These are phyloP conservation scores for Ennomos quercinarius DNA, from an alignment of 2,888 invertebrate genomes.

Conservation along the genomic window DNA sequence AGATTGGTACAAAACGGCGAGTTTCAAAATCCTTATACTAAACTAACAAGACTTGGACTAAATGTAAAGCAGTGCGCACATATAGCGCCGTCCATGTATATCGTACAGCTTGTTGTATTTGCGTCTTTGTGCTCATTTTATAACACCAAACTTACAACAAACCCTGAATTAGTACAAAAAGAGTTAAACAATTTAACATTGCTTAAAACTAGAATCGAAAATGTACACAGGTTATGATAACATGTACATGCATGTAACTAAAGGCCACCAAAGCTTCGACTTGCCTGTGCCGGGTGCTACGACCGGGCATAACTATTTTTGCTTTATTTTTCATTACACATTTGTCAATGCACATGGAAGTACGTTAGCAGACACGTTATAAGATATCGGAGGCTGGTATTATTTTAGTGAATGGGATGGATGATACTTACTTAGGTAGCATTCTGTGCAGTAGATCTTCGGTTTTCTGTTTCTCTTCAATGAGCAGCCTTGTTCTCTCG, in stretches of 20 bases:
- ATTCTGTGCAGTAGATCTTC: conserved; percentile 96
- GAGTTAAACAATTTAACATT: conserved; percentile 44
- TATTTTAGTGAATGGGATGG: conserved; percentile 11
- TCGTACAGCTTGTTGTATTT: conserved; percentile 82
- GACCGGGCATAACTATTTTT: conserved; percentile 8
- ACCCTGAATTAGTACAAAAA: conserved; percentile 59
- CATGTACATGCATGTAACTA: conserved; percentile 63
- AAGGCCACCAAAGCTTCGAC: conserved; percentile 45
- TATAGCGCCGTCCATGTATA: conserved; percentile 65
- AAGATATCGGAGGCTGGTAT: not conserved
- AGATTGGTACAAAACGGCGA: too few relatives aligned
- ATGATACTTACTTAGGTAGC: conserved; percentile 92
- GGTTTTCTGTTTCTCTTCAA: conserved; percentile 97
- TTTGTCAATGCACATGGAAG: conserved; percentile 19
- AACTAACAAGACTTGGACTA: conserved; percentile 65
- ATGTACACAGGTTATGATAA: conserved; percentile 59
- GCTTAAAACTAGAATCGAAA: conserved; percentile 47
- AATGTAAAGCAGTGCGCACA: conserved; percentile 82
- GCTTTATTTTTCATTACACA: conserved; percentile 3
- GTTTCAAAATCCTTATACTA: not conserved
- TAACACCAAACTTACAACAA: conserved; percentile 55
- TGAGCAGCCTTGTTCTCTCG: conserved; percentile 94
- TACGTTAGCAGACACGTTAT: conserved; percentile 6
- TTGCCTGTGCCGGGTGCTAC: conserved; percentile 35
- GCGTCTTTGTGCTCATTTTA: conserved; percentile 75